These are phyloP conservation scores for Poecilobothrus nobilitatus DNA, from an alignment of 2,888 invertebrate species.

Conservation along the genomic window DNA sequence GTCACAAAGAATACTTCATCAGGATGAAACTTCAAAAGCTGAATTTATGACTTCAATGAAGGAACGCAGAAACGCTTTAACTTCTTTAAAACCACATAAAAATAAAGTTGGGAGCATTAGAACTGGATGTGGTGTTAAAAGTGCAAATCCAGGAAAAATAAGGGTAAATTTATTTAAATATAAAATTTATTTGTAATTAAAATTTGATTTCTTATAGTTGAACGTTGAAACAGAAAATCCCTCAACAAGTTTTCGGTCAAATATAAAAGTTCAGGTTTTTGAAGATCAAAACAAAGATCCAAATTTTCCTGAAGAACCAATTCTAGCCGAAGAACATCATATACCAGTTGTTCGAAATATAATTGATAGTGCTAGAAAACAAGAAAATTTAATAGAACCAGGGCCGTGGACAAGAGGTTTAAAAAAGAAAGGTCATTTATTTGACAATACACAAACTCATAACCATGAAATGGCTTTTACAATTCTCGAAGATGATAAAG, in stretches of 20 bases:
- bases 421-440: constrained; percentile 32
- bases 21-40: constrained; percentile 50
- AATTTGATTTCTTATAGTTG: neutral
- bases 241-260: neutral
- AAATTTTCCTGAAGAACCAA: constrained; percentile 26
- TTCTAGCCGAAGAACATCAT: neutral
- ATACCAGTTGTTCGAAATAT: constrained; percentile 44
- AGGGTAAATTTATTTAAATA: constrained; percentile 26
- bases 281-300: constrained; percentile 34
- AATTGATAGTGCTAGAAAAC: constrained; percentile 49
- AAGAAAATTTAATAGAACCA: constrained; percentile 64
- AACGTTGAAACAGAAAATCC: neutral
- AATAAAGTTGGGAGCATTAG: constrained; percentile 51
- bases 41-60: constrained; percentile 52
- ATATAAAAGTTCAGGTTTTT: constrained; percentile 38
- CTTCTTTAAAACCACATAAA: constrained; percentile 61
- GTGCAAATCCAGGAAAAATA: constrained; percentile 33
- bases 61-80: constrained; percentile 68
- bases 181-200: neutral
- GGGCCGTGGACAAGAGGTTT: constrained; percentile 56
- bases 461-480: constrained; percentile 29
- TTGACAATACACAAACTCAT: constrained; percentile 20
- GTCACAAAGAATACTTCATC: constrained; percentile 37
- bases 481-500: constrained; percentile 35
- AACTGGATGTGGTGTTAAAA: constrained; percentile 39